Percentiles rank a stretch among this genome's conserved stretches.
Evolutionary conservation across 2,888 invertebrate genomes (phyloP).

Genomic region (Rhopalosiphum nymphaeae): DNA sequence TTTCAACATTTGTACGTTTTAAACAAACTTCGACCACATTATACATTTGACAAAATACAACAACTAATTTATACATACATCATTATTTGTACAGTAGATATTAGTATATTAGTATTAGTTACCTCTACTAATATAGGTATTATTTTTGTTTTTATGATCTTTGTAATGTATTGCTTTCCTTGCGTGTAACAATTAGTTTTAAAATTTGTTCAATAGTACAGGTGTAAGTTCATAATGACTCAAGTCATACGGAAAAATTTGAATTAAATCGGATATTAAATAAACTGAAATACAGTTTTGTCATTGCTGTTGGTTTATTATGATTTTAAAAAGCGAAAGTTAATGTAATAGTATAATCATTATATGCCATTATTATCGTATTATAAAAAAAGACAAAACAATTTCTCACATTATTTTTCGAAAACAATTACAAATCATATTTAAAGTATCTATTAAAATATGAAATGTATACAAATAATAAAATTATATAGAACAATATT

Average conservation of each 20-base stretch:
- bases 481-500: background rate
- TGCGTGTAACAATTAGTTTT: background rate
- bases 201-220: background rate
- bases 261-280: background rate
- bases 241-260: background rate
- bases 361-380: background rate
- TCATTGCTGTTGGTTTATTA: background rate
- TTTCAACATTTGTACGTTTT: background rate
- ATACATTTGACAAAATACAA: background rate
- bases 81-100: background rate
- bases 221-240: background rate
- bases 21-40: background rate
- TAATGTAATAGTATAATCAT: constrained; percentile 1
- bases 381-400: background rate
- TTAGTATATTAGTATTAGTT: background rate
- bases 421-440: constrained; percentile 6
- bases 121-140: background rate
- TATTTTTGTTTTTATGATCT: background rate
- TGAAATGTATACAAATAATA: background rate
- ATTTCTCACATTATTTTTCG: constrained; percentile 25
- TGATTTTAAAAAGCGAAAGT: constrained; percentile 32
- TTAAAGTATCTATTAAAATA: background rate
- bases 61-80: background rate
- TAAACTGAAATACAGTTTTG: background rate
- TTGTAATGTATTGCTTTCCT: background rate